Conservation (phyloP, 2,888 invertebrate species). For the Scaeva pyrastri region DNA sequence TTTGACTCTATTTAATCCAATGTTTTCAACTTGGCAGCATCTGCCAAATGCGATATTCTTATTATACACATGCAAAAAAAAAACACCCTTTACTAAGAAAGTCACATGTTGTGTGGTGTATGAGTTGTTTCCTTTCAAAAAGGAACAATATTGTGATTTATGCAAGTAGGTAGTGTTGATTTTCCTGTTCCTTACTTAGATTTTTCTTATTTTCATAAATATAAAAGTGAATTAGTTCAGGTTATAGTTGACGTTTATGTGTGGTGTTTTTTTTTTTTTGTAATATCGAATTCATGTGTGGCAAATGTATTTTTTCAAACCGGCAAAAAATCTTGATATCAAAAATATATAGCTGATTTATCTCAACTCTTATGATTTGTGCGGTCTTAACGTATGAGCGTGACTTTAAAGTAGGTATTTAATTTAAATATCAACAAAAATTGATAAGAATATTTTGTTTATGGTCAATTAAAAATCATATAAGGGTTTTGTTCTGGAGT, state of each 20-base stretch:
- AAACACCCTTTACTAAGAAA: constrained; percentile 27
- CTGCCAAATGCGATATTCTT: no score
- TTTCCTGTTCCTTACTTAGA: constrained; percentile 56
- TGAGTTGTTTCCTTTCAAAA: constrained; percentile 10
- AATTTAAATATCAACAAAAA: neutral
- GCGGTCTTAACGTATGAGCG: neutral
- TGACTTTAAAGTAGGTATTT: constrained; percentile 7
- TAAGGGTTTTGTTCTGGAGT: neutral
- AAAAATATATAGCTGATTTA: constrained; percentile 21
- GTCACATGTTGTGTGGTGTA: neutral
- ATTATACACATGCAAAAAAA: no score
- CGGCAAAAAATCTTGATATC: constrained; percentile 43
- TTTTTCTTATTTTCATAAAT: constrained; percentile 1
- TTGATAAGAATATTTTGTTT: neutral
- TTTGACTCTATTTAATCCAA: no score
- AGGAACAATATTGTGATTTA: constrained; percentile 63
- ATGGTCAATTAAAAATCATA: constrained; percentile 4
- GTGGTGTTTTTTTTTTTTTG: neutral
- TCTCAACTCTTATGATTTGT: constrained; percentile 17
- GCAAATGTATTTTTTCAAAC: constrained; percentile 23
- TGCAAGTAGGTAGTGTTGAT: constrained; percentile 52
- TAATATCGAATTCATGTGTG: constrained; percentile 19
- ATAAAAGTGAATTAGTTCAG: constrained; percentile 60
- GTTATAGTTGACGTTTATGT: constrained; percentile 50
- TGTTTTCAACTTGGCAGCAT: no score